Base-by-base conservation (phyloP, 1,140 invertebrate species). In the Neotoxoptera formosana region DNA sequence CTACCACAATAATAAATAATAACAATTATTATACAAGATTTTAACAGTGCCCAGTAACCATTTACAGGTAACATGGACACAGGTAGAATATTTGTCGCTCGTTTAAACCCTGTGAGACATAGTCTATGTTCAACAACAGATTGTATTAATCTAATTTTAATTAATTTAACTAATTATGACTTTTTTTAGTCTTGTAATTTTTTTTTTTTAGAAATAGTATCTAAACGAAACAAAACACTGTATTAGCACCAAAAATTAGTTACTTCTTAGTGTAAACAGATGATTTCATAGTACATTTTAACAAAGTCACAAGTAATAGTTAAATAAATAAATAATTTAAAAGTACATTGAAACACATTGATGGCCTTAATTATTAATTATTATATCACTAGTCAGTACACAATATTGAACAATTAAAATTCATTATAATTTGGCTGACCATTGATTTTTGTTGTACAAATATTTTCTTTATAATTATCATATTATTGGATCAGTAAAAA, bases 361-460 rank as follows among this genome's bases (percentile, higher is more conserved):
- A 81, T 92, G 90, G 90, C 36, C 34, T 60, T 90, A 90, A 45
- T 60, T 76, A 76, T 76, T 76, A 76, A 76, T 76, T 76, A 76
- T n/a, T 36, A 53, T 89, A 90, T 90, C 25, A 90, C 89, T 92
- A 92, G 20, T 92, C 90, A 92, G 90, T 92, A 92, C 90, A 81
- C n/a, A 51, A 92, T 51, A 83, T 76, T 51, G 34, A 92, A 76
- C 60, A 34, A 17, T 92, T 92, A 25, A 92, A 92, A 76, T 76
- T 3, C 34, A 91, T 81, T 76, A 76, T 56, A 76, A 67, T 91
- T 81, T 34, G 17, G 23, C 30, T 47, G 60, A 81, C 90, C 34
- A 92, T 92, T 76, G 81, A 92, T 83, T 92, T 81, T 51, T 45
- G 23, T n/a, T 36, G 45, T 17, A 60, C 2, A 92, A 90, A 56